Percentiles rank a stretch among this genome's conserved stretches.
phyloP scores from a whole-genome alignment of 2,888 invertebrate species.

The Mesochorus sp. region DNA sequence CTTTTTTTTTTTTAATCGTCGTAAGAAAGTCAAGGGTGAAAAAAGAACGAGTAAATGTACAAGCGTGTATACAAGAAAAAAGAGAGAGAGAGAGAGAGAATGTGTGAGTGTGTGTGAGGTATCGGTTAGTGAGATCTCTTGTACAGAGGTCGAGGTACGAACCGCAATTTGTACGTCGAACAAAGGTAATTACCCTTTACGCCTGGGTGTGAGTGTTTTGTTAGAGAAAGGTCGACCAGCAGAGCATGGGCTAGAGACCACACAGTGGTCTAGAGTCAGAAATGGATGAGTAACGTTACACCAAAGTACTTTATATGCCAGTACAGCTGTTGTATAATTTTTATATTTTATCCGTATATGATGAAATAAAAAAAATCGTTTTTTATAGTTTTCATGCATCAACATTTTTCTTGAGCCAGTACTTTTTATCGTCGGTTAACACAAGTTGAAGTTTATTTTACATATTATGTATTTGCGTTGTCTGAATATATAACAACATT shows the following conservation, averaged over 20 bases:
- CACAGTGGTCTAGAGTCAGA: conserved; percentile 47
- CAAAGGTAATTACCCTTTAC: conserved; percentile 76
- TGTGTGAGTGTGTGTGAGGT: conserved; percentile 28
- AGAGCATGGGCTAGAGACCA: conserved; percentile 27
- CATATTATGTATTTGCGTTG: no score
- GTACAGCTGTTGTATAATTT: conserved; percentile 11
- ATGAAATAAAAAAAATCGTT: no score
- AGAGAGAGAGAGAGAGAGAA: neutral
- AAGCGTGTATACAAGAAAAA: neutral
- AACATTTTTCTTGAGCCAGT: no score
- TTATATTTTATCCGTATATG: no score
- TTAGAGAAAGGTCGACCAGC: conserved; percentile 60
- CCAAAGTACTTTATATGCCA: conserved; percentile 46
- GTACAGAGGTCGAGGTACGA: conserved; percentile 61
- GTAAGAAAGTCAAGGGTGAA: neutral
- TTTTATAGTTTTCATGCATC: no score
- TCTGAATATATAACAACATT: no score
- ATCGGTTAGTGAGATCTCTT: conserved; percentile 52
- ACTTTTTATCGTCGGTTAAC: no score
- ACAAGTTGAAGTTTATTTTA: no score
- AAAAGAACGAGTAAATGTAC: neutral
- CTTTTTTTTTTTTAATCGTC: no score
- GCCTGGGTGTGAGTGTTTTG: conserved; percentile 68
- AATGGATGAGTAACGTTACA: conserved; percentile 44
- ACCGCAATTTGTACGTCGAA: conserved; percentile 73